These are phyloP conservation scores for Peromyscus aztecus DNA, from an alignment of 2,797 vertebrate genomes.

Conservation along the genomic window DNA sequence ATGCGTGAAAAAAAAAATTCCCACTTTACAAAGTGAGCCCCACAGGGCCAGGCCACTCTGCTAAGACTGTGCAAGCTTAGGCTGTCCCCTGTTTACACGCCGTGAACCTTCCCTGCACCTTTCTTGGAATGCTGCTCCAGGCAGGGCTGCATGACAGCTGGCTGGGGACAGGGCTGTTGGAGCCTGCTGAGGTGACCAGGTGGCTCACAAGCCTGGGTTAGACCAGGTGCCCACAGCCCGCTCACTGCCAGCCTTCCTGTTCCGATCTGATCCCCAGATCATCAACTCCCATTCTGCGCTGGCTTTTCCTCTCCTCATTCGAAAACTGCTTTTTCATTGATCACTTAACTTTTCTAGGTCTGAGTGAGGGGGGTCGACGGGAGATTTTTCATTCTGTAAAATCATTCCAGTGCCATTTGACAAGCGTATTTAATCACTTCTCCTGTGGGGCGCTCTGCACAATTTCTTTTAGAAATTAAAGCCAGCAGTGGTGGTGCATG, in stretches of 20 bases:
- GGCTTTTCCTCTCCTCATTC: background rate
- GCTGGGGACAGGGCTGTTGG: background rate
- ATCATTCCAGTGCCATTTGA: background rate
- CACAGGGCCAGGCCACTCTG: background rate
- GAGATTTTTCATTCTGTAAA: background rate
- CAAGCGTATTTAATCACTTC: background rate
- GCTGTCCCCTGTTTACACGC: accelerated
- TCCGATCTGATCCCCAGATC: background rate
- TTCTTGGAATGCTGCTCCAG: background rate
- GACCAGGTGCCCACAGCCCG: background rate
- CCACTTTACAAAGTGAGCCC: background rate
- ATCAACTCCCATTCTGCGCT: background rate
- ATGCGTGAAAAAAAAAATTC: background rate
- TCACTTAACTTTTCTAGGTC: background rate
- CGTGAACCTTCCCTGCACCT: background rate
- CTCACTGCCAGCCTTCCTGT: background rate
- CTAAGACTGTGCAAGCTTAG: background rate
- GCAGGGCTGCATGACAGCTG: background rate
- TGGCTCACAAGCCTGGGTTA: background rate
- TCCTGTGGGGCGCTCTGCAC: background rate
- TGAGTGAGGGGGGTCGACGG: accelerated
- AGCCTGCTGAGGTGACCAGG: background rate
- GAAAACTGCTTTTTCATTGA: background rate
- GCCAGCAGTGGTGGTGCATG: background rate
- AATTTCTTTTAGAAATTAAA: background rate